A percentile compares a stretch with the other conserved stretches of the same genome.
phyloP scores from a whole-genome alignment of 2,113 vertebrate species.

The Thalassoma bifasciatum region DNA sequence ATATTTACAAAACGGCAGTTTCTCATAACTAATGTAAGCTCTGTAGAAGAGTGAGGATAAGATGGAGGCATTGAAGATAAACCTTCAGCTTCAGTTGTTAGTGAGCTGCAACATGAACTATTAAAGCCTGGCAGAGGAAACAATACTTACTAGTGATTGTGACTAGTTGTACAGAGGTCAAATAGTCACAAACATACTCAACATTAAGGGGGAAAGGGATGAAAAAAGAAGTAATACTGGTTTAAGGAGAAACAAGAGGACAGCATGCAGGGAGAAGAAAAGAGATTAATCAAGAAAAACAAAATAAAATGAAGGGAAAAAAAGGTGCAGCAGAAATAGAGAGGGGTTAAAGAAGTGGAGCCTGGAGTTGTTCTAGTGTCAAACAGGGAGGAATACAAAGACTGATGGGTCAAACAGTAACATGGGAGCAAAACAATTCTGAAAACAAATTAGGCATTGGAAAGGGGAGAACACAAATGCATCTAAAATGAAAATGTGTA shows the following conservation, averaged over 20 bases:
- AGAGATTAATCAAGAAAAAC: background rate
- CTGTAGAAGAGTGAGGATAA: constrained; percentile 42
- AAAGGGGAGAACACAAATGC: constrained; percentile 15
- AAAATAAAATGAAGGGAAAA: constrained; percentile 9
- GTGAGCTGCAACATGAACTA: constrained; percentile 76
- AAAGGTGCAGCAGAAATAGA: constrained; percentile 10
- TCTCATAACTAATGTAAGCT: constrained; percentile 58
- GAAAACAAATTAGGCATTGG: constrained; percentile 48
- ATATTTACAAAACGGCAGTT: constrained; percentile 80
- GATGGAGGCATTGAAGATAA: constrained; percentile 43
- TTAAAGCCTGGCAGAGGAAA: constrained; percentile 62
- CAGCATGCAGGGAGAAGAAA: constrained; percentile 52
- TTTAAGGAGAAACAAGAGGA: constrained; percentile 6
- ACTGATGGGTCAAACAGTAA: constrained; percentile 59
- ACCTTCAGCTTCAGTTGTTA: constrained; percentile 73
- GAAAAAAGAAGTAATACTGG: constrained; percentile 46
- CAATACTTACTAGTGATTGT: constrained; percentile 79
- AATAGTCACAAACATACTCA: constrained; percentile 63
- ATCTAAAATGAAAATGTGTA: constrained; percentile 43
- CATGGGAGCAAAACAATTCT: constrained; percentile 65
- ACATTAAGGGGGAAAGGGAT: constrained; percentile 44
- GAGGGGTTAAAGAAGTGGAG: constrained; percentile 22
- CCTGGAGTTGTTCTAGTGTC: constrained; percentile 29
- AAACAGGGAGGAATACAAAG: constrained; percentile 48
- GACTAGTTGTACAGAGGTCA: constrained; percentile 65